phyloP scores from a whole-genome alignment of 2,113 vertebrate genomes.

The Steatornis caripensis region DNA sequence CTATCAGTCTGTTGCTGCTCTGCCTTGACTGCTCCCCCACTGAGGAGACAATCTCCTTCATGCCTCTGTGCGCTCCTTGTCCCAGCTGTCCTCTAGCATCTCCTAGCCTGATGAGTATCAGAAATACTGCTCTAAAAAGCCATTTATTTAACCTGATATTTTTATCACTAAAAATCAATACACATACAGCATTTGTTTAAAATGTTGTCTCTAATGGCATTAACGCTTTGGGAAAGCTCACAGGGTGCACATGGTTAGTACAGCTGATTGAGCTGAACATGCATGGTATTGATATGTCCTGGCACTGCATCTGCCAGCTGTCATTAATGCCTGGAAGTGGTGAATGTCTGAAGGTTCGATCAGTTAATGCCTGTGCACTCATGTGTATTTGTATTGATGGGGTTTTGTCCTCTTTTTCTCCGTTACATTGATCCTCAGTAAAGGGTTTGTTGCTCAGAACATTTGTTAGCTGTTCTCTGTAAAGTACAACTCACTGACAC shows the following conservation, averaged over 20 bases:
- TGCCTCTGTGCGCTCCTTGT: background rate
- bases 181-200: background rate
- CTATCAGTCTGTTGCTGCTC: background rate
- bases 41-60: background rate
- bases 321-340: conserved; percentile 4
- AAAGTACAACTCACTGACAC: background rate
- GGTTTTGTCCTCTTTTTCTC: conserved; percentile 25
- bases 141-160: background rate
- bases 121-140: background rate
- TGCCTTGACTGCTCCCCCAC: background rate
- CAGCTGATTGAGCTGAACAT: background rate
- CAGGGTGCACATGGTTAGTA: background rate
- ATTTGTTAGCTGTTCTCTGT: background rate
- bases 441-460: background rate
- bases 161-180: background rate
- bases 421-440: background rate
- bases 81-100: background rate
- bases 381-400: background rate
- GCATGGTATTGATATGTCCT: background rate
- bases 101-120: background rate
- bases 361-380: conserved; percentile 1
- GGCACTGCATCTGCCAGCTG: background rate
- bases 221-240: background rate
- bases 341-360: background rate
- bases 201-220: background rate